Evolutionary conservation across 2,113 vertebrate genomes (phyloP), one percentile per base, ranked within the genome.

Genomic region (Xenopus borealis): DNA sequence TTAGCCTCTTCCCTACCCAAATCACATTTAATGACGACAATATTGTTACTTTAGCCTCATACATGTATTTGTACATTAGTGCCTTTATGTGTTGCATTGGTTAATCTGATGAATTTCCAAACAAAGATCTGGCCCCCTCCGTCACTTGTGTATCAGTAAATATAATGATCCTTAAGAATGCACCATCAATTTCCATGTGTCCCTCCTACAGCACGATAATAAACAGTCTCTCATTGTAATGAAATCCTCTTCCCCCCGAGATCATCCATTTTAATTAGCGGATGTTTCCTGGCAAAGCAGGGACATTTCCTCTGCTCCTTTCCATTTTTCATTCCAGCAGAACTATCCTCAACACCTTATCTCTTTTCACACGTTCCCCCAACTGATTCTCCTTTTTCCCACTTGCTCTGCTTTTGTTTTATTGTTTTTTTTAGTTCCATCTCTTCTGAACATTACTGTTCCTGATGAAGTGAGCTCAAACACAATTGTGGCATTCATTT

Each of bases 201-300:
- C 20, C 68, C 53, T 44, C 78, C 67, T 53, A 74, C 50, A 50
- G 71, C 69, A 58, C 47, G 17, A 80, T 83, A 79, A 89, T 80
- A 82, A 89, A 84, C 81, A 83, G 80, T 82, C 82, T 86, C 83
- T 89, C 78, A 86, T 84, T 88, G 81, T 86, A 82, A 85, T 88
- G 86, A 81, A 66, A 76, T 85, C 70, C 66, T 82, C 59, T 74
- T 83, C 76, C 83, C 86, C 79, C 62, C 78, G 81, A 83, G 81
- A 61, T 59, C 55, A 57, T 78, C 69, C 70, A 33, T 80, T 71
- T 75, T 83, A 82, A 77, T 82, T 80, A 80, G 78, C 81, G 69
- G 27, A 61, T 61, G 58, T 61, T 61, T 27, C 58, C 58, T 23
- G 20, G 61, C 74, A 70, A 77, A 70, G 55, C 46, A 23, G 16